Base-by-base conservation (phyloP, 2,113 vertebrate genomes). In the Lepidothrix coronata region DNA sequence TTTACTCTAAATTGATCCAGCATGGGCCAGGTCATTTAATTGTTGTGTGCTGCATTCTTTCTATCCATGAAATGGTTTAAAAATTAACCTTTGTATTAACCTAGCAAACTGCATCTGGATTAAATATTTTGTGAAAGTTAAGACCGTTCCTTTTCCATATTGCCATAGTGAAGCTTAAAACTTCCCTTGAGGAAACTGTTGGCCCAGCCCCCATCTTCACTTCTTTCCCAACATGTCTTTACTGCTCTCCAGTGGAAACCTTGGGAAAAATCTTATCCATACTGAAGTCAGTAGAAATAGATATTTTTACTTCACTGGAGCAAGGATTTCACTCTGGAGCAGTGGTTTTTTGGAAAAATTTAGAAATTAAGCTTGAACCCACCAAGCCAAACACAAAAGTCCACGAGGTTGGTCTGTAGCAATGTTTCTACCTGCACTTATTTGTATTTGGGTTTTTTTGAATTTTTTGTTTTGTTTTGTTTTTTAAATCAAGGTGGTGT, bases 221-320 rank as follows among this genome's bases (percentile, higher is more conserved):
- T 88, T 86, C 16, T 87, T 92, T 96, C 95, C 88, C 35, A 78
- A 33, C 70, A 96, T 85, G 35, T 89, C 90, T 96, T 96, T 97
- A 96, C 93, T 96, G 96, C 95, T 80, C 96, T 96, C 95, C 95
- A 96, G 91, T 96, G 96, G 96, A 94, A 96, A 89, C 54, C 48
- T 94, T 95, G 76, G 75, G 92, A 78, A 96, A 96, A 96, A 81
- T 72, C 51, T 44, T 91, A 70, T 7, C 23, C 43, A 2, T 73
- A 48, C 35, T 68, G 48, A 81, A 94, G 31, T 78, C 54, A 19
- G 18, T 78, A 44, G 55, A 81, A 86, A 52, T 10, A 41, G 48
- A 77, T 14, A 57, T 82, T 27, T 88, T 80, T 66, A n/a, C 37
- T 90, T 90, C 41, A 41, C 13, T 37, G 24, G 20, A 11, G 7